Conservation (phyloP, 2,797 vertebrate genomes). For the Eleutherodactylus coqui region DNA sequence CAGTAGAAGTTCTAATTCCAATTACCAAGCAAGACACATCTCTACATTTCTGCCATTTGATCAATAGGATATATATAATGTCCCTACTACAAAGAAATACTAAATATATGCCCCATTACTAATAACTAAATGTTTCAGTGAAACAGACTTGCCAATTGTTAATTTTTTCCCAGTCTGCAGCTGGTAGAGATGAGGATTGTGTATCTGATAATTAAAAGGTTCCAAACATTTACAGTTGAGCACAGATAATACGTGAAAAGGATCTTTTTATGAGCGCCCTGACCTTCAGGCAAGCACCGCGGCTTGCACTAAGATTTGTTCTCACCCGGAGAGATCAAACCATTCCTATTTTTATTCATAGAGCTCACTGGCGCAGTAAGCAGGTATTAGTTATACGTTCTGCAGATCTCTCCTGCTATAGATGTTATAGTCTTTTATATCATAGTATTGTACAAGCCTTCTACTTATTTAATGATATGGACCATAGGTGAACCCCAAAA, state of each 20-base stretch:
- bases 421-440: background rate
- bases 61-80: no score
- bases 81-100: no score
- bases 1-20: no score
- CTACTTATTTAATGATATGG: background rate
- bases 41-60: no score
- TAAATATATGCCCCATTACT: background rate
- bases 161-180: background rate
- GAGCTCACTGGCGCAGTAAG: background rate
- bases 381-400: background rate
- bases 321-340: slow-evolving; percentile 29
- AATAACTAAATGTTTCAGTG: background rate
- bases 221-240: background rate
- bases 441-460: background rate
- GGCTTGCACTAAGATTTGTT: slow-evolving; percentile 4
- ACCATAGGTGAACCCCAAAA: no score
- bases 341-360: slow-evolving; percentile 25
- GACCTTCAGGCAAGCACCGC: background rate
- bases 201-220: background rate
- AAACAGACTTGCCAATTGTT: background rate
- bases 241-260: background rate
- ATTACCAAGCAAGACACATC: no score
- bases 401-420: background rate
- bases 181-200: background rate
- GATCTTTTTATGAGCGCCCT: background rate